Conservation (phyloP, 2,113 vertebrate species). For the Chionis minor region DNA sequence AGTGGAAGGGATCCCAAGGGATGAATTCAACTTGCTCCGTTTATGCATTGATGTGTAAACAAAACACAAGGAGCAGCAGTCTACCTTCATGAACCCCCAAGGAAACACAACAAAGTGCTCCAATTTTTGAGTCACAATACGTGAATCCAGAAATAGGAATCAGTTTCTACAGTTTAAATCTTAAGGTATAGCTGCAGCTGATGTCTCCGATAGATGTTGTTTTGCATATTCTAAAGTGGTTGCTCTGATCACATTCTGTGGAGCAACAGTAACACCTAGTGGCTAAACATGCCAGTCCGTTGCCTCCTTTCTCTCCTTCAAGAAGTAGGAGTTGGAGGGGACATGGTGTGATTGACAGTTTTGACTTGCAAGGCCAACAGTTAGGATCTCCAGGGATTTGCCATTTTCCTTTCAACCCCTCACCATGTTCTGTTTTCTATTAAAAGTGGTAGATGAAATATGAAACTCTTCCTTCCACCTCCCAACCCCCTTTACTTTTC, state of each 20-base stretch:
- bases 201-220: not conserved
- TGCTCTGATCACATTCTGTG: not conserved
- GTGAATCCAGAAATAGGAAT: not conserved
- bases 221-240: not conserved
- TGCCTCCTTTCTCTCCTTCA: not conserved
- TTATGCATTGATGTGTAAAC: not conserved
- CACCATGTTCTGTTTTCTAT: constrained; percentile 62
- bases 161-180: not conserved
- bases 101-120: not conserved
- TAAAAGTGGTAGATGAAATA: constrained; percentile 62
- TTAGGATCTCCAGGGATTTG: constrained; percentile 16
- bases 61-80: not conserved
- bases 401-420: constrained; percentile 26
- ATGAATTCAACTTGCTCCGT: not conserved
- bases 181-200: not conserved
- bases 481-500: constrained; percentile 17
- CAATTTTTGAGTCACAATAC: fast-evolving
- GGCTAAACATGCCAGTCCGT: constrained; percentile 3
- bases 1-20: not conserved
- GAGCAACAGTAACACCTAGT: constrained; percentile 69
- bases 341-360: constrained; percentile 39
- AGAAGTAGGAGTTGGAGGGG: not conserved
- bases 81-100: not conserved
- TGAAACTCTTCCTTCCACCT: constrained; percentile 33
- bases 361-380: constrained; percentile 15